Conservation (phyloP, 2,888 invertebrate species). For the Nephrotoma flavescens region DNA sequence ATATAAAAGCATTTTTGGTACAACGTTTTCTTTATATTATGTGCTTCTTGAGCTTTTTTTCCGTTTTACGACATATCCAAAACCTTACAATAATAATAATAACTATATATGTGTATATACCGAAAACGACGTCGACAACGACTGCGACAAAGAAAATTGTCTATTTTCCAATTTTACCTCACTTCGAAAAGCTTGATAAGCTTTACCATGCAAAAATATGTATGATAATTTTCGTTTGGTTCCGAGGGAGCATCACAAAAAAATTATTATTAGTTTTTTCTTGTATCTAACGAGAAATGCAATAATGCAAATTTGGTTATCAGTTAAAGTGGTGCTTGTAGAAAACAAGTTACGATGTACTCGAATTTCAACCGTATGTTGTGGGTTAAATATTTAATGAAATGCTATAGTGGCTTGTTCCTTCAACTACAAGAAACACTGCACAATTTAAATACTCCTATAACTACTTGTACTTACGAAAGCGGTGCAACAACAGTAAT, state of each 20-base stretch:
- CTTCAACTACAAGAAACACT: too few species aligned
- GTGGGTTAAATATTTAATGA: neutral
- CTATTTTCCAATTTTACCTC: neutral
- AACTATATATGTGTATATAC: neutral
- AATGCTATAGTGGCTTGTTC: too few species aligned
- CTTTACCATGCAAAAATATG: neutral
- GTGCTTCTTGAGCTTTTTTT: neutral
- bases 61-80: neutral
- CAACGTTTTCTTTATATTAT: neutral
- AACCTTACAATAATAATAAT: neutral
- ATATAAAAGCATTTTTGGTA: neutral
- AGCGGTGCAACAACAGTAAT: too few species aligned
- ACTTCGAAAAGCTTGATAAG: neutral
- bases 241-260: neutral
- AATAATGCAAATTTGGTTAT: neutral
- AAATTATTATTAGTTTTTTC: neutral
- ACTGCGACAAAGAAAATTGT: neutral
- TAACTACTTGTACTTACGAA: too few species aligned
- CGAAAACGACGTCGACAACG: neutral
- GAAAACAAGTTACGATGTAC: neutral
- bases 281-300: neutral
- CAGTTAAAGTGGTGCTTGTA: neutral
- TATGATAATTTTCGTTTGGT: neutral
- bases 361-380: neutral
- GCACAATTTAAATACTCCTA: too few species aligned